A percentile compares a stretch with the other conserved stretches of the same genome.
Conservation (phyloP, 1,140 invertebrate species). For the Bombyx mandarina region DNA sequence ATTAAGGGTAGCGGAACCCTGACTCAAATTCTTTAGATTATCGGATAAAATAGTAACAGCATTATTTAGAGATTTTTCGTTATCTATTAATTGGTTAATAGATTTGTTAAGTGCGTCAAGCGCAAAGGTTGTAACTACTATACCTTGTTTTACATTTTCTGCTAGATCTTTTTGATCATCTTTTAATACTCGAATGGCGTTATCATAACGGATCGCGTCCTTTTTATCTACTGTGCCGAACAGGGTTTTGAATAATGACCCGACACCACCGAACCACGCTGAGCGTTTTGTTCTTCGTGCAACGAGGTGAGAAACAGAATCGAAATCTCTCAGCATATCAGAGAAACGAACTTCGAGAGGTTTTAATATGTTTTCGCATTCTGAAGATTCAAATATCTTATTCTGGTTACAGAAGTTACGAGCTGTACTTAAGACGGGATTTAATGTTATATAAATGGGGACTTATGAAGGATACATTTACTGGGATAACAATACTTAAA, state of each 20-base stretch:
- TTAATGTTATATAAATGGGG: too few relatives aligned
- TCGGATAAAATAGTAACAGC: constrained; percentile 19
- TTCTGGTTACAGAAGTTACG: constrained; percentile 15
- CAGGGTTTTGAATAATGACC: constrained; percentile 12
- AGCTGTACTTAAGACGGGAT: too few relatives aligned
- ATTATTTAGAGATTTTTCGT: constrained; percentile 18
- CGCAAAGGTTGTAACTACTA: too few relatives aligned
- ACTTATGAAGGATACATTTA: too few relatives aligned
- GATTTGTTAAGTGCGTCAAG: too few relatives aligned
- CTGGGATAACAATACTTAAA: too few relatives aligned
- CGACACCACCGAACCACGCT: constrained; percentile 20
- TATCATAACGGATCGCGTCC: constrained; percentile 14
- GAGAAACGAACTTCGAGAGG: constrained; percentile 9
- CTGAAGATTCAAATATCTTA: constrained; percentile 1
- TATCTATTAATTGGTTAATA: constrained; percentile 18
- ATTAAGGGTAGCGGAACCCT: neutral
- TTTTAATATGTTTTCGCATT: constrained; percentile 12
- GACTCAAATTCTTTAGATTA: constrained; percentile 14
- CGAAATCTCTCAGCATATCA: constrained; percentile 12
- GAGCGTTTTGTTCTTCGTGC: neutral
- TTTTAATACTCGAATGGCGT: constrained; percentile 11
- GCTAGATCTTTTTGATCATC: constrained; percentile 12
- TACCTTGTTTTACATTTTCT: constrained; percentile 15
- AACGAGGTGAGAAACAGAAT: constrained; percentile 14
- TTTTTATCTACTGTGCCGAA: constrained; percentile 19